Evolutionary conservation across 2,113 vertebrate genomes (phyloP), one percentile per base, ranked within the genome.

Genomic region (Lepidothrix coronata): DNA sequence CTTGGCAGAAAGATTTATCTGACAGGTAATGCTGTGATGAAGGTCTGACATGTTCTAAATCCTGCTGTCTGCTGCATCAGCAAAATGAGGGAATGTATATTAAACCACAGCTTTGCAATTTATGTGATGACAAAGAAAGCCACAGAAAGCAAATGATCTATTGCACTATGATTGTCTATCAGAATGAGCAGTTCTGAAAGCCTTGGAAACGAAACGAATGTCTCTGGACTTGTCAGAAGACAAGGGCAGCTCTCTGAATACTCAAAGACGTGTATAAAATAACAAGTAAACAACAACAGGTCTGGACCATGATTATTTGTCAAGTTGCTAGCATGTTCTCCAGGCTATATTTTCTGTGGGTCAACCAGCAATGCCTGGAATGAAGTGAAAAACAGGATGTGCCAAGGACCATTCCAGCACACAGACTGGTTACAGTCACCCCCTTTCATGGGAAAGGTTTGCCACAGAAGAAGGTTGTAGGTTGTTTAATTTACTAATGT

Each of bases 71-170:
- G 83, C 92, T 94, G 80, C 79, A 67, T 92, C 88, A 95, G 88
- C 51, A 0, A 86, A 88, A 81, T 31, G 23, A 30, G 15, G 1
- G 12, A 58, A 86, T 25, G 48, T n/a, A 27, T 63, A 63, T 74
- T 80, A 94, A 96, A 92, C 59, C 51, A 67, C 75, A 84, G 33
- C 43, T 80, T 80, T 91, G 65, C 63, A 84, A 95, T 77, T 83
- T 86, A 63, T 86, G 39, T 74, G 65, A 59, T 74, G 79, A 90
- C 80, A 86, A 66, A 92, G 54, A 52, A 85, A 90, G 51, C n/a
- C 51, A 54, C 37, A 85, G 82, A 90, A 93, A 92, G 51, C 37
- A 46, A 77, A 37, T 71, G 61, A 86, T 88, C 71, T 63, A 67
- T 62, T 74, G 12, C 48, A 27, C 35, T 39, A 5, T 23, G 33